Percentiles rank a stretch among this genome's conserved stretches.
These are phyloP conservation scores for Anolis sagrei DNA, from an alignment of 2,113 vertebrate species.

Conservation along the genomic window DNA sequence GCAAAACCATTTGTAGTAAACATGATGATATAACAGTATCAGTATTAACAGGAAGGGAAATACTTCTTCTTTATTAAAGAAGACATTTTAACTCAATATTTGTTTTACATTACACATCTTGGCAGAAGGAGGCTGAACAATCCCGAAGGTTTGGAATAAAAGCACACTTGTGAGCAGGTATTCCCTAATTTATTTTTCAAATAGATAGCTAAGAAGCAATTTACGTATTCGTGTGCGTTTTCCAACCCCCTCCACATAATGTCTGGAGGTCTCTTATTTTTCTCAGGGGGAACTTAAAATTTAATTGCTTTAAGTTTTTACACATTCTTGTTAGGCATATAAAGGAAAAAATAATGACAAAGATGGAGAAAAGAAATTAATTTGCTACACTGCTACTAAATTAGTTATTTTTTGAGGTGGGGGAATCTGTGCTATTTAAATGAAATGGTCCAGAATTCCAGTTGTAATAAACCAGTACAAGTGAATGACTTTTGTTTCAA, in stretches of 20 bases:
- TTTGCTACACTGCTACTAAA: neutral
- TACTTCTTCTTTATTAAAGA: neutral
- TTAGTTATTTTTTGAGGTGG: neutral
- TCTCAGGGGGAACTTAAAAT: neutral
- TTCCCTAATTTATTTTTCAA: constrained; percentile 17
- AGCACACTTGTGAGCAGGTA: constrained; percentile 5
- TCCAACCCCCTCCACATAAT: neutral
- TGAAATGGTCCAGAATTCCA: neutral
- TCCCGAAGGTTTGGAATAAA: constrained; percentile 12
- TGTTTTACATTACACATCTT: constrained; percentile 11
- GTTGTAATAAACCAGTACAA: neutral
- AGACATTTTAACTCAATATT: neutral
- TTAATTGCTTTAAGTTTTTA: constrained; percentile 23
- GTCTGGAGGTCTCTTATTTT: neutral
- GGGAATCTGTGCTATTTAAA: neutral
- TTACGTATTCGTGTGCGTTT: rapidly evolving
- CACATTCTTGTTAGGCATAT: neutral
- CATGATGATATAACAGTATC: neutral
- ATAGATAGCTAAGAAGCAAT: neutral
- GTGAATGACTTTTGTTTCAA: neutral
- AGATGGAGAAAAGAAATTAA: constrained; percentile 16
- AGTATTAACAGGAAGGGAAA: neutral
- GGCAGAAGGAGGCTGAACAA: neutral
- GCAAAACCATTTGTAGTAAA: too few relatives aligned
- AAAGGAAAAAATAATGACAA: constrained; percentile 1